Evolutionary conservation across 2,113 vertebrate species (phyloP), one percentile per base, ranked within the genome.

Genomic region (Halichoerus grypus): DNA sequence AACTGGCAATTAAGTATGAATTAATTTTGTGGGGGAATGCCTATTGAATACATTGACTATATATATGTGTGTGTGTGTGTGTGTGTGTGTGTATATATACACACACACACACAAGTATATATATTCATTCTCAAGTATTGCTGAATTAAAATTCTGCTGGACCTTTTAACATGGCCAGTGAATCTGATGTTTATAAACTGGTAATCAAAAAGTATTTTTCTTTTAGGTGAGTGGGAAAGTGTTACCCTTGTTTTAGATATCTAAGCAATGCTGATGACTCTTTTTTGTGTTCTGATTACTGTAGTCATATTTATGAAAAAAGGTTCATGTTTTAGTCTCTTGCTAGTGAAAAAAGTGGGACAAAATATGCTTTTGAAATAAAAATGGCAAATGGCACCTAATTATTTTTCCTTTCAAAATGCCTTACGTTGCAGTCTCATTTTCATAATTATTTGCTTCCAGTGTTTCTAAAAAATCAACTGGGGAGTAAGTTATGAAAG

Each of bases 231-330:
- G 55, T 96, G 95, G 97, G 97, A 92, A 97, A 95, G 88, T 97
- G 91, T 98, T 98, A 92, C 87, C 96, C 97, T 98, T 98, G 94
- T 98, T 98, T 98, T 97, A 98, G 98, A 87, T 98, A 93, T 97
- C 97, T 98, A 98, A 98, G 96, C 95, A 98, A 96, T 97, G 88
- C 98, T 0, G 84, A 65, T 63, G 94, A 16, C 95, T 65, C 97
- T 92, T 84, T 97, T 98, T 98, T 97, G 86, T 98, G 95, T 98
- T 98, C 97, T 98, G 97, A 98, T 98, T 98, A 97, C 59, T 97
- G 63, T 98, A 98, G 98, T 98, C 97, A 94, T 92, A 98, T 97
- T 98, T 98, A 98, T 98, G 97, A 90, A 97, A 97, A 98, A 98
- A 65, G 33, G 84, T 95, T 98, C 0, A 4, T 97, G 88, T 98